These are phyloP conservation scores for Propithecus perrieri DNA, from an alignment of 2,797 vertebrate genomes.

Conservation along the genomic window DNA sequence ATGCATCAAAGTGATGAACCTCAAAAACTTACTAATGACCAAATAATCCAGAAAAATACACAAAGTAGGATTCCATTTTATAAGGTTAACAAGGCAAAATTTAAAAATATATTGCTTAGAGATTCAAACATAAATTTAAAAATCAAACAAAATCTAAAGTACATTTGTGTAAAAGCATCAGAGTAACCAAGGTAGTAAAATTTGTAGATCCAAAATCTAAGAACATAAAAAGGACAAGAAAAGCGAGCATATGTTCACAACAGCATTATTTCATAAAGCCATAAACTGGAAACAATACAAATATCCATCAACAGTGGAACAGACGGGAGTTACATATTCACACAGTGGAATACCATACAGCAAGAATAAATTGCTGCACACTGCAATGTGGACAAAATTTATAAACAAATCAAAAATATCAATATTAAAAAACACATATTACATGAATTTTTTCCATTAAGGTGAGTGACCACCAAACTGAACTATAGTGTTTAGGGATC, in stretches of 20 bases:
- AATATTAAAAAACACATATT: not conserved
- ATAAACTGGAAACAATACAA: not conserved
- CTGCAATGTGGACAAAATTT: not conserved
- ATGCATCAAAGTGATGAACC: not conserved
- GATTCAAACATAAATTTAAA: not conserved
- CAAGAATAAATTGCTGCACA: not conserved
- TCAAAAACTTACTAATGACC: not conserved
- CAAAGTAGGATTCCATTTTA: not conserved
- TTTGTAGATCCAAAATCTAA: not conserved
- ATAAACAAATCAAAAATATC: not conserved
- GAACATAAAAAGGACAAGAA: not conserved
- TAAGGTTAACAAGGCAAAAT: not conserved
- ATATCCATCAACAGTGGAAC: not conserved
- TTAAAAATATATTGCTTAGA: not conserved
- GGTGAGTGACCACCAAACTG: not conserved
- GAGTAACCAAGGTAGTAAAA: not conserved
- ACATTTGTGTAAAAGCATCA: not conserved
- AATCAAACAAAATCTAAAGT: not conserved
- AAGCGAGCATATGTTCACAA: not conserved
- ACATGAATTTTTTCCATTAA: not conserved
- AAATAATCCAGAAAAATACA: not conserved
- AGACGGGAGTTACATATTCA: not conserved
- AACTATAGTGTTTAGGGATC: not conserved
- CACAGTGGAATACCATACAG: not conserved
- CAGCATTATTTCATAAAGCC: not conserved